Conservation (phyloP, 2,888 invertebrate genomes). For the Lithodes maja region DNA sequence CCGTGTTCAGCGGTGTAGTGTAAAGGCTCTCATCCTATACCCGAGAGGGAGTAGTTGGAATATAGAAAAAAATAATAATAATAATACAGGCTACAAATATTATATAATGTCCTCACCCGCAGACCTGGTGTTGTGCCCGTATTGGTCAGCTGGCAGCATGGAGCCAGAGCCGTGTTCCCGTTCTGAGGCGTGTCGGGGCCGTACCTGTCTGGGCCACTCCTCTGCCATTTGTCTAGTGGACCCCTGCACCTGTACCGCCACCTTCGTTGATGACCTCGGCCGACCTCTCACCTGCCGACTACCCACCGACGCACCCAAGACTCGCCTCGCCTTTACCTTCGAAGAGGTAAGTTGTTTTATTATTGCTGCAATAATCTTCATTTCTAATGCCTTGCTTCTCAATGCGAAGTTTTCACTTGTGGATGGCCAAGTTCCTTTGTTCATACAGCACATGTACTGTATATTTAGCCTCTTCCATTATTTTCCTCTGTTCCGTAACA, state of each 20-base stretch:
- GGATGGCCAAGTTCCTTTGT: too few relatives aligned
- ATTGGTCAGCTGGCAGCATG: conserved; percentile 71
- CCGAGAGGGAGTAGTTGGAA: too few relatives aligned
- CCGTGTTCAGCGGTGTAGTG: too few relatives aligned
- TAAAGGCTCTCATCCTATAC: too few relatives aligned
- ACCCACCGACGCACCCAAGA: conserved; percentile 61
- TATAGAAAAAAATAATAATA: too few relatives aligned
- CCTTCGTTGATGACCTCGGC: conserved; percentile 71
- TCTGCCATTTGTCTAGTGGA: conserved; percentile 74
- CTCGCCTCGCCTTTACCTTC: conserved; percentile 67
- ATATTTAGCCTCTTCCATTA: too few relatives aligned
- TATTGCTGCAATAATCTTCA: too few relatives aligned
- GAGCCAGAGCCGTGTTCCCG: conserved; percentile 73
- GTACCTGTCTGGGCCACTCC: conserved; percentile 72
- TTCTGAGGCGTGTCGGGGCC: conserved; percentile 72
- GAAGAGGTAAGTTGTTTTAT: conserved; percentile 52
- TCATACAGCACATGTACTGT: too few relatives aligned
- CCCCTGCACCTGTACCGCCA: conserved; percentile 73
- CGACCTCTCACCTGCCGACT: conserved; percentile 56
- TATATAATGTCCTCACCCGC: conserved; percentile 23
- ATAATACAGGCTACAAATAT: too few relatives aligned
- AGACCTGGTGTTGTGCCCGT: conserved; percentile 73
- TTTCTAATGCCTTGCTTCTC: too few relatives aligned
- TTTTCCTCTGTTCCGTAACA: too few relatives aligned
- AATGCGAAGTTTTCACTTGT: too few relatives aligned